These are phyloP conservation scores for Norana najaformis DNA, from an alignment of 2,888 invertebrate genomes.

Conservation along the genomic window DNA sequence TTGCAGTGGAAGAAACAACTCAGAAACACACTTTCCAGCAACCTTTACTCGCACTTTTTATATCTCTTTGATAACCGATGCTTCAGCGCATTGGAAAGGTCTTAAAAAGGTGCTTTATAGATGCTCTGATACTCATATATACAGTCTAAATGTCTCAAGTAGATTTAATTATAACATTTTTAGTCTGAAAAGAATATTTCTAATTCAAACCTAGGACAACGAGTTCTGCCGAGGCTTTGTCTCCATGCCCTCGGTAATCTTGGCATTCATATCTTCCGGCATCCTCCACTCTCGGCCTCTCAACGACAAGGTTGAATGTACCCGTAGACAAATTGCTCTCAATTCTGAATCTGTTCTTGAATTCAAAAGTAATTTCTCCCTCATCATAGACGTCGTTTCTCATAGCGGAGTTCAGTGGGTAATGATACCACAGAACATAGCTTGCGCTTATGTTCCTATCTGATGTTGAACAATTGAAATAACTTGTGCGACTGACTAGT, in stretches of 20 bases:
- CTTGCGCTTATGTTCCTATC: not conserved
- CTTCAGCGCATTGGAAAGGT: no score
- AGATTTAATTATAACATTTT: no score
- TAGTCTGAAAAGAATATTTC: no score
- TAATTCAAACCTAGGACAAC: not conserved
- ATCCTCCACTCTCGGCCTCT: not conserved
- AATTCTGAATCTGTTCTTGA: not conserved
- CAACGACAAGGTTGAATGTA: not conserved
- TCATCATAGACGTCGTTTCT: not conserved
- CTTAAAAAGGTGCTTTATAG: no score
- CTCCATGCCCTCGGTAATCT: not conserved
- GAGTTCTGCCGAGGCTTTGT: not conserved
- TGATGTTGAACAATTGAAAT: not conserved
- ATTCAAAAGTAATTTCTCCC: not conserved
- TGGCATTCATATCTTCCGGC: constrained; percentile 5
- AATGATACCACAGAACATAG: not conserved
- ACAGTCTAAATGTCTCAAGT: no score
- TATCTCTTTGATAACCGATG: no score
- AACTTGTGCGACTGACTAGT: not conserved
- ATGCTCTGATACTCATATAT: no score
- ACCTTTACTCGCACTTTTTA: no score
- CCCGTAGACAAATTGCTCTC: not conserved
- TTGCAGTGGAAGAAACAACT: no score
- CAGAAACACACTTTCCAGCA: no score
- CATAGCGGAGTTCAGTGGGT: not conserved